Evolutionary conservation across 2,113 vertebrate species (phyloP), one percentile per base, ranked within the genome.

Genomic region (Monarcha castaneiventris): DNA sequence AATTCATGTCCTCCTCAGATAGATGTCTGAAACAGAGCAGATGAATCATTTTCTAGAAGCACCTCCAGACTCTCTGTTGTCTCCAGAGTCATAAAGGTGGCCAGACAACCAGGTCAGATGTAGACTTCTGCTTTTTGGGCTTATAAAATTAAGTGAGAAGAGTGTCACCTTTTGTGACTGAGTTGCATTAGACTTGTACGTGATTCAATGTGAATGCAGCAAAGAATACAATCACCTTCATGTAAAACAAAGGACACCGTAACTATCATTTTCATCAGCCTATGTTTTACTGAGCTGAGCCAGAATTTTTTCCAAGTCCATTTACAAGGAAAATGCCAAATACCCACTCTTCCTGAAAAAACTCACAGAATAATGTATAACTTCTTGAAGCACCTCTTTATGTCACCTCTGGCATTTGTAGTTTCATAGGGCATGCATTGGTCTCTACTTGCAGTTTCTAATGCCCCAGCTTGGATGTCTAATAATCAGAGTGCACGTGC

Each of bases 41-140:
- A 93, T 95, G 80, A 97, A 91, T 97, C 56, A 92, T 87, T 84
- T 56, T 87, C 89, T 48, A 92, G 89, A 93, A 93, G 73, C 51
- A 84, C 35, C 68, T 94, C 61, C 73, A 92, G 86, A 90, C 77
- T 90, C 51, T 74, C 46, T 0, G 0, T 77, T 93, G 80, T 94
- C 91, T 92, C 80, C 77, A 87, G 52, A 75, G 61, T 37, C 93
- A 81, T 92, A 94, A 96, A 94, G 86, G 61, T 91, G 73, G 69
- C 76, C 93, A 95, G 91, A 87, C 86, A 87, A 92, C 68, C 56
- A 67, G 44, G 72, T 64, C 56, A 90, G 56, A 72, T 78, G 64
- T 56, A 94, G 80, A 64, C 33, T 92, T 92, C 68, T 87, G 48
- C 48, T 89, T 89, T 91, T 61, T 29, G 39, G 73, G 68, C 10